Percentiles rank a stretch among this genome's conserved stretches.
Evolutionary conservation across 2,797 vertebrate genomes (phyloP).

Genomic region (Rhabdomys pumilio): DNA sequence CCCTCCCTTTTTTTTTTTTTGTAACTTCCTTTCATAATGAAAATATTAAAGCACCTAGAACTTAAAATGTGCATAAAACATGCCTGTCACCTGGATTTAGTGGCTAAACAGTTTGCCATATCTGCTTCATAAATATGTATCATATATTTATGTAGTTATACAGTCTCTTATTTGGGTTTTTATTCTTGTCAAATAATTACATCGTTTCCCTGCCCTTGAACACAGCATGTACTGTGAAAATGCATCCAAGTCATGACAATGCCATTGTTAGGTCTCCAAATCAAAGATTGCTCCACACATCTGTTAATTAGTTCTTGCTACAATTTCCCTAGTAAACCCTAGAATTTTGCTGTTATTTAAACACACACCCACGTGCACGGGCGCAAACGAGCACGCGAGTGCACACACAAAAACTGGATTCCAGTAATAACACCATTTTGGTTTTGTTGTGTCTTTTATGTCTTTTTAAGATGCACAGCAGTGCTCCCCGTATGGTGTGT

Average conservation of each 20-base stretch:
- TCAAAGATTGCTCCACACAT: background rate
- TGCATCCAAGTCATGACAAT: background rate
- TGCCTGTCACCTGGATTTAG: background rate
- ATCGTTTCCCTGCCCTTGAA: background rate
- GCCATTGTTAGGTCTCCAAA: background rate
- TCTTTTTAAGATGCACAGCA: background rate
- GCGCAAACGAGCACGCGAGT: no score
- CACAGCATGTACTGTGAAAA: background rate
- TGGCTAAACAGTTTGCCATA: background rate
- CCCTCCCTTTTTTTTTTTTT: background rate
- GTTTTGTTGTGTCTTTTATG: background rate
- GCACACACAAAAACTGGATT: background rate
- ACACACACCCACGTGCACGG: background rate
- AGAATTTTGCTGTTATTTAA: background rate
- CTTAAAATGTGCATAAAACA: constrained; percentile 10
- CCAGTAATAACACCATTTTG: background rate
- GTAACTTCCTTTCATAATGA: background rate
- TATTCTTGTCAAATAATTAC: constrained; percentile 4
- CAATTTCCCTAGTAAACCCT: background rate
- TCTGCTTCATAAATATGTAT: background rate
- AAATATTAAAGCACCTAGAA: background rate
- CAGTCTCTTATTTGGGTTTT: background rate
- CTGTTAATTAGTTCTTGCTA: background rate
- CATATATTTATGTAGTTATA: background rate
- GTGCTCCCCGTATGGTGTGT: background rate